Conservation (phyloP, 1,140 invertebrate genomes). For the Drosophila nikananu region DNA sequence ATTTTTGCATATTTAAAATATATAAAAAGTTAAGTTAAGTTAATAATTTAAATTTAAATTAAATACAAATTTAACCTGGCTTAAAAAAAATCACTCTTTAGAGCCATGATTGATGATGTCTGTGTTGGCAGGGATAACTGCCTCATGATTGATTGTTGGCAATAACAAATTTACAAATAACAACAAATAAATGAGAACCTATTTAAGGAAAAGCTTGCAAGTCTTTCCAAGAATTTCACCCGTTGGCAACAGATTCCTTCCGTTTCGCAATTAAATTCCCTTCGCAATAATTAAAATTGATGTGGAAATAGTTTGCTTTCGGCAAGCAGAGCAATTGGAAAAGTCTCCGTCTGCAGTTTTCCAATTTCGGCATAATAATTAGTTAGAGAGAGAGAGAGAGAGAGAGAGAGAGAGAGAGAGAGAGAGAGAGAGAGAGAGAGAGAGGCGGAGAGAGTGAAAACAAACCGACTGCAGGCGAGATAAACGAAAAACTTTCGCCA, state of each 20-base stretch:
- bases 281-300: conserved; percentile 39
- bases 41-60: too few relatives aligned
- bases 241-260: conserved; percentile 1
- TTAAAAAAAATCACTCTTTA: not conserved
- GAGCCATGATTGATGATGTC: conserved; percentile 8
- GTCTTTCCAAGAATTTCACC: not conserved
- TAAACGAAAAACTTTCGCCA: conserved; percentile 69
- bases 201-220: not conserved
- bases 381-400: conserved; percentile 2
- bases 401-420: not conserved
- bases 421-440: not conserved
- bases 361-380: conserved; percentile 44
- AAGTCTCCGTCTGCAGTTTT: conserved; percentile 31
- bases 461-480: conserved; percentile 41
- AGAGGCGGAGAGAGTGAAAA: not conserved
- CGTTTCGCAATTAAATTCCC: conserved; percentile 19
- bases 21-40: not conserved
- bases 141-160: conserved; percentile 11
- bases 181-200: not conserved
- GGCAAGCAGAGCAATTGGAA: not conserved
- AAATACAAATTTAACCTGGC: not conserved
- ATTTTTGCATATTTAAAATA: not conserved
- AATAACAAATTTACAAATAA: not conserved
- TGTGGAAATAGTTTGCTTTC: conserved; percentile 27
- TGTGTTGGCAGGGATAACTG: conserved; percentile 5